Evolutionary conservation across 2,797 vertebrate species (phyloP).

Genomic region (Spea hammondii): DNA sequence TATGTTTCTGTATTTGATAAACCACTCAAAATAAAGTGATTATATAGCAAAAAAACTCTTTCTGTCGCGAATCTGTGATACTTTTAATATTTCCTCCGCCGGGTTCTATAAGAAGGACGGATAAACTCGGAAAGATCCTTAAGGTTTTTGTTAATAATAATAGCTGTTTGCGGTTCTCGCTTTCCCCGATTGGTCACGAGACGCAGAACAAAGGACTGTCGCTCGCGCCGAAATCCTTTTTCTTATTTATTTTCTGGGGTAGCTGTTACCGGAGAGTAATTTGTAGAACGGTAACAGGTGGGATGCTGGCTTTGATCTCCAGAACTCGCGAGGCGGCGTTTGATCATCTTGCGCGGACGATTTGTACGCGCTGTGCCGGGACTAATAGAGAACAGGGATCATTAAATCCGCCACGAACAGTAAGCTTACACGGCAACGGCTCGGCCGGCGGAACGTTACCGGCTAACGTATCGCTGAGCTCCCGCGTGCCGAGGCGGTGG

Average conservation of each 20-base stretch:
- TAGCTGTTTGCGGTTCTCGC: conserved; percentile 15
- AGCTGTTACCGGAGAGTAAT: conserved; percentile 19
- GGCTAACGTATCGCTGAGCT: no score
- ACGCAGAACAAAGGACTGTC: conserved; percentile 26
- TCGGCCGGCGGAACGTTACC: no score
- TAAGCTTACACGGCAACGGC: no score
- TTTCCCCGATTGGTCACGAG: background rate
- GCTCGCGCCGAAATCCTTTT: conserved; percentile 17
- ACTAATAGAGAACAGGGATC: conserved; percentile 6
- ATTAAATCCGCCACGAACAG: no score
- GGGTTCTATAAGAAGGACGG: background rate
- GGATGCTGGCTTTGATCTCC: conserved; percentile 35
- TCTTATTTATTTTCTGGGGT: background rate
- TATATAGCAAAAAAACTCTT: no score
- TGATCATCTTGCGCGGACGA: conserved; percentile 39
- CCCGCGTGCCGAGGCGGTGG: no score
- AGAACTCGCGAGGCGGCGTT: conserved; percentile 1
- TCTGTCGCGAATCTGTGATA: no score
- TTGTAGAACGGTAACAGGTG: conserved; percentile 33
- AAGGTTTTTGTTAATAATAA: conserved; percentile 8
- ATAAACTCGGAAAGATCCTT: background rate
- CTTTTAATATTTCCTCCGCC: no score
- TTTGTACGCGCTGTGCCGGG: conserved; percentile 20
- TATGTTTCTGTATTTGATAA: no score
- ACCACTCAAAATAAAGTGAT: no score